Evolutionary conservation across 2,888 invertebrate species (phyloP), one percentile per base, ranked within the genome.

Genomic region (Abrostola triplasia): DNA sequence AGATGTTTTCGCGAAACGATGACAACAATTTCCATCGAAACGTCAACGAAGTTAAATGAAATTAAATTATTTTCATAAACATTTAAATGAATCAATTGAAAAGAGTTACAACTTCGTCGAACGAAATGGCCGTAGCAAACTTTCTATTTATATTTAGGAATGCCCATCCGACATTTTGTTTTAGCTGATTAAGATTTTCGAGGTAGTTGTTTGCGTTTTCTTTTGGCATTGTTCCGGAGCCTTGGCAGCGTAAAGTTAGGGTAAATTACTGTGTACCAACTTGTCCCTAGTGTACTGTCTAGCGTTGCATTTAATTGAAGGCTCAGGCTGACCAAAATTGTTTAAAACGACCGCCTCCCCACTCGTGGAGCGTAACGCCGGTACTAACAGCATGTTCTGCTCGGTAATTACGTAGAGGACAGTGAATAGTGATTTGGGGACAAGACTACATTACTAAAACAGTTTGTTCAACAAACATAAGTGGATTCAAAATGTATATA

Each of bases 281-380:
- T 57, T 36, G 56, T 60, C 64, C 66, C 59, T 40, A 11, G 60
- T 55, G 57, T 56, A 44, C 48, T 64, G 68, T 70, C 73, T 73
- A 70, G 61, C 73, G 65, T 71, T 71, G 80, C 79, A 82, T 76
- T 77, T 83, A 83, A 84, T 83, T 82, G 76, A 77, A 80, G 77
- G 69, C 72, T 67, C 74, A 64, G 56, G 47, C 67, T 66, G 65
- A 74, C 76, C 72, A 66, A 73, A 75, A 76, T 73, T 81, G 83
- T 79, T 78, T 74, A 64, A 74, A 74, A 66, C 64, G 67, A 71
- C 61, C 69, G 65, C 61, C 67, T 63, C 69, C 51, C 61, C 44
- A 55, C 59, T 63, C 51, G 57, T 51, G 52, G 60, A 36, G 36
- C 36, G 52, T 59, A 58, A 52, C 51, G 37, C 13, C 42, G 36